Conservation (phyloP, 2,113 vertebrate genomes). For the Corythornis cristatus region DNA sequence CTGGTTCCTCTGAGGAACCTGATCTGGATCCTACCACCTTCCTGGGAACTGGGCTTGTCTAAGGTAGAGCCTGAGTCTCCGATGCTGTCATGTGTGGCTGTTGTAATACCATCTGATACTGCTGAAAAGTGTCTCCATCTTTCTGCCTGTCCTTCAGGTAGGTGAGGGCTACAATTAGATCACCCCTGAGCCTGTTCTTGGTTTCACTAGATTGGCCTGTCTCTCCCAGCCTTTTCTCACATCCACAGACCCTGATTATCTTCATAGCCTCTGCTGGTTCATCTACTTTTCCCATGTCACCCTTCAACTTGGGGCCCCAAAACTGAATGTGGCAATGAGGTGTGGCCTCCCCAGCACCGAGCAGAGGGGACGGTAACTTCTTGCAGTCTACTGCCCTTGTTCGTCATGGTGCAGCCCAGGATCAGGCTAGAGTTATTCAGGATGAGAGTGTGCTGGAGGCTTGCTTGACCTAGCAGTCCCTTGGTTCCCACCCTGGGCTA, state of each 20-base stretch:
- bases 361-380: not conserved
- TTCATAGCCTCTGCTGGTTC: not conserved
- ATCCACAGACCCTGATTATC: not conserved
- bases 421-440: not conserved
- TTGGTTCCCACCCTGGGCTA: not conserved
- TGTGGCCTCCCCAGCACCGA: not conserved
- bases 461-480: not conserved
- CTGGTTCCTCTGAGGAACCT: not conserved
- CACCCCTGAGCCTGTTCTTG: not conserved
- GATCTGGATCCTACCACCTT: not conserved
- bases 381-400: not conserved
- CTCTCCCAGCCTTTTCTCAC: not conserved
- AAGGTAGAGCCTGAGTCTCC: not conserved
- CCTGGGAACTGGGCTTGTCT: not conserved
- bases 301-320: not conserved
- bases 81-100: fast-evolving
- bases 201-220: no score
- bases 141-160: not conserved
- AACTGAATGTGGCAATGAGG: not conserved
- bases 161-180: not conserved
- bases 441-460: not conserved
- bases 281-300: not conserved
- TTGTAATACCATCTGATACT: no score
- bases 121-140: not conserved
- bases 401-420: not conserved